Conservation (phyloP, 2,113 vertebrate genomes). For the Neodontobutis hainanensis region DNA sequence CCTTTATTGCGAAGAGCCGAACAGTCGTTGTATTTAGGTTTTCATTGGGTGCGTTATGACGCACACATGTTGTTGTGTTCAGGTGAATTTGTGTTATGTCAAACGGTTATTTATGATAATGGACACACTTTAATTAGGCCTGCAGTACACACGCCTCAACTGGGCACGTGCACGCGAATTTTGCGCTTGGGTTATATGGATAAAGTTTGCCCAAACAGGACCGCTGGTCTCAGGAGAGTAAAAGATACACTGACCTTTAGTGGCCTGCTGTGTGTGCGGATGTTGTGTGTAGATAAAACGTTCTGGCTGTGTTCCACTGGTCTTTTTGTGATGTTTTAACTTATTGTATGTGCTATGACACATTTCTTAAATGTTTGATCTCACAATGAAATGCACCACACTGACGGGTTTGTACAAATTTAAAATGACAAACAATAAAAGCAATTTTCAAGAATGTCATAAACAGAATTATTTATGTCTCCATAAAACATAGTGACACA, state of each 20-base stretch:
- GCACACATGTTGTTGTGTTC: constrained; percentile 73
- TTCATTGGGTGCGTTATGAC: constrained; percentile 64
- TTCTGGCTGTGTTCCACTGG: constrained; percentile 94
- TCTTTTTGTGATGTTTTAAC: constrained; percentile 98
- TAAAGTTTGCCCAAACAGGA: constrained; percentile 48
- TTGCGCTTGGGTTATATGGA: constrained; percentile 62
- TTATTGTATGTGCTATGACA: constrained; percentile 98
- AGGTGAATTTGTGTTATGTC: constrained; percentile 78
- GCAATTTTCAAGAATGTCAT: constrained; percentile 93
- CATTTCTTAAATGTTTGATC: constrained; percentile 98
- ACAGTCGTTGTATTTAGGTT: constrained; percentile 74
- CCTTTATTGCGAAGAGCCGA: constrained; percentile 68
- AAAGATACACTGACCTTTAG: constrained; percentile 80
- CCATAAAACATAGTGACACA: constrained; percentile 12
- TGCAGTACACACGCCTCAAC: constrained; percentile 52
- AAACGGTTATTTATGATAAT: constrained; percentile 67
- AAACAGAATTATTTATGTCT: constrained; percentile 72
- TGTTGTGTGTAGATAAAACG: constrained; percentile 99
- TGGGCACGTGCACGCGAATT: constrained; percentile 71
- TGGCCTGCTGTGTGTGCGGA: constrained; percentile 82
- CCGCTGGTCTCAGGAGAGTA: constrained; percentile 66
- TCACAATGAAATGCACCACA: constrained; percentile 89
- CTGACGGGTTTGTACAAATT: constrained; percentile 94
- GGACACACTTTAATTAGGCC: constrained; percentile 40
- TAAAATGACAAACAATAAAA: constrained; percentile 91